Base-by-base conservation (phyloP, 2,797 vertebrate species). In the Sphaeramia orbicularis region DNA sequence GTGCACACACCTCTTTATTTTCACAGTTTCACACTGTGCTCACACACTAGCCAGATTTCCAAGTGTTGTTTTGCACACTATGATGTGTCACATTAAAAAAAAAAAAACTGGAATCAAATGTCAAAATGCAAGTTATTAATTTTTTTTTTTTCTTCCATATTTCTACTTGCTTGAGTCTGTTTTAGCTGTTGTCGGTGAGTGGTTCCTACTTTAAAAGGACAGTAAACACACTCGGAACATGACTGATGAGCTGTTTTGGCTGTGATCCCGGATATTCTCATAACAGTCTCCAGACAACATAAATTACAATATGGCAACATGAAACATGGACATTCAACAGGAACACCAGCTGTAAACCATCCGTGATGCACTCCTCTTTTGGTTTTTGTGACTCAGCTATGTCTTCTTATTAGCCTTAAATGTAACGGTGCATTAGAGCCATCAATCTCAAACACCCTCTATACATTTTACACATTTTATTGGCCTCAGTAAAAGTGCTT, bases 201-300 rank as follows among this genome's bases (percentile, higher is more conserved):
- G 18, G 30, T 67, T 72, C 47, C 19, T 24, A 38, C 30, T 74
- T 56, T 27, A 37, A 68, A 64, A 21, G 32, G 51, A 48, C 53
- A 37, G 40, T 6, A 9, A 58, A 54, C 58, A 43, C 59, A 76
- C 38, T 36, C 18, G 54, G 5, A 27, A 65, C 74, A 52, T 71
- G 67, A 74, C 55, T 44, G 65, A 78, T 43, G 64, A 68, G 48
- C 58, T 37, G 55, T 21, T 64, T 30, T 63, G 63, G 53, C 73
- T 65, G 30, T 38, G 18, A 61, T 69, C 70, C 69, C 53, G 60
- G 42, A 74, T 64, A 37, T 32, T 57, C 61, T 64, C 36, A 37
- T 2, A 47, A 65, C 30, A 6, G 30, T 30, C 42, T 71, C 52
- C 50, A 60, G 55, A 69, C 60, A 14, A 63, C 66, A 55, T 56